Percentiles rank a stretch among this genome's conserved stretches.
phyloP scores from a whole-genome alignment of 1,140 invertebrate genomes.

The Bilobella aurantiaca region DNA sequence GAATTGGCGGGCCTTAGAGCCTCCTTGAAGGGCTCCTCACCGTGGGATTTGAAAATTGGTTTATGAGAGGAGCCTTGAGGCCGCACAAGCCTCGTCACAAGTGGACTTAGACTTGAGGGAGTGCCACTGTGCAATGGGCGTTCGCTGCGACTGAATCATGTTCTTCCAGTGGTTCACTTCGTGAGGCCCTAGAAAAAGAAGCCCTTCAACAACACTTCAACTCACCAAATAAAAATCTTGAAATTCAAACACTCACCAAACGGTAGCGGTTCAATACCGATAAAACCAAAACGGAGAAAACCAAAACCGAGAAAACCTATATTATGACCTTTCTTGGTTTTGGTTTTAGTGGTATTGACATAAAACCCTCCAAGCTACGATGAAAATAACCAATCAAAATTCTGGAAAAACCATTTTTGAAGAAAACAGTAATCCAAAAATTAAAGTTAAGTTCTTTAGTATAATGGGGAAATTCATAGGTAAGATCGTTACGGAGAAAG shows the following conservation, averaged over 20 bases:
- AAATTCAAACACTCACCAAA: too few species aligned
- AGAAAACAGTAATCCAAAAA: neutral
- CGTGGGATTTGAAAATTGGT: too few species aligned
- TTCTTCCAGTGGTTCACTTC: conserved; percentile 33
- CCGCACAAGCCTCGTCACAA: conserved; percentile 22
- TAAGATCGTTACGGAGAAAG: neutral
- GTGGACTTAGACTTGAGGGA: conserved; percentile 20
- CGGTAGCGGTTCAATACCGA: too few species aligned
- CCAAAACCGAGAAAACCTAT: too few species aligned
- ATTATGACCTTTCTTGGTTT: too few species aligned
- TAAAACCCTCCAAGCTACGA: neutral
- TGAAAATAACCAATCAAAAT: neutral
- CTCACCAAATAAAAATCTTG: too few species aligned
- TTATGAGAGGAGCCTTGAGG: conserved; percentile 17
- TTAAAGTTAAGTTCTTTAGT: neutral
- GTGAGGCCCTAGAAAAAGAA: conserved; percentile 21
- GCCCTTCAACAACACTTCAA: neutral
- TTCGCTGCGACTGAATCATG: conserved; percentile 30
- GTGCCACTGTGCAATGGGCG: conserved; percentile 30
- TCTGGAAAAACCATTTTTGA: too few species aligned
- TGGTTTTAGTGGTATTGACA: too few species aligned
- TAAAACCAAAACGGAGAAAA: too few species aligned
- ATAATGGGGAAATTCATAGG: neutral
- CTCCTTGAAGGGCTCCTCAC: too few species aligned
- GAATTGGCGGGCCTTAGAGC: too few species aligned